Conservation (phyloP, 2,888 invertebrate species). For the Galerucella calmariensis region DNA sequence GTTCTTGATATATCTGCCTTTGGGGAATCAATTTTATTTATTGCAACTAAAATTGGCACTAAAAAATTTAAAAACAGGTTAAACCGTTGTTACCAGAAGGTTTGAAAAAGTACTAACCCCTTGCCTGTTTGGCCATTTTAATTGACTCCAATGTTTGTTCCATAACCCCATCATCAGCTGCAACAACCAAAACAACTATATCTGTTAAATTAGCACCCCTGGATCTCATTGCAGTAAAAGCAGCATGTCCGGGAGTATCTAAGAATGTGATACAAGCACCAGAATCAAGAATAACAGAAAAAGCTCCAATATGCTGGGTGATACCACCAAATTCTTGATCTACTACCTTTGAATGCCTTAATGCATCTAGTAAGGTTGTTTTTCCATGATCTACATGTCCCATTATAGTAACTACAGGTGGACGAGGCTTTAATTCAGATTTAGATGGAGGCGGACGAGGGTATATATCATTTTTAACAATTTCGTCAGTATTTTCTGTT, state of each 20-base stretch:
- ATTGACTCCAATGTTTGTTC: conserved; percentile 96
- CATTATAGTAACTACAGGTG: conserved; percentile 98
- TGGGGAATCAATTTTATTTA: conserved; percentile 97
- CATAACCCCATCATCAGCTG: conserved; percentile 99
- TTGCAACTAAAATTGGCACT: conserved; percentile 96
- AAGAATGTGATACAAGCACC: conserved; percentile 90
- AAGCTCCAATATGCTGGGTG: conserved; percentile 99
- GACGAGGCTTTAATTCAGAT: conserved; percentile 76
- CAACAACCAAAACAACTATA: conserved; percentile 94
- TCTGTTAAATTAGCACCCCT: conserved; percentile 96
- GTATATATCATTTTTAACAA: conserved; percentile 64
- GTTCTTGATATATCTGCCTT: conserved; percentile 88
- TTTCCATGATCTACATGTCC: conserved; percentile 99
- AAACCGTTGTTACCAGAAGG: neutral
- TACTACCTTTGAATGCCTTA: conserved; percentile 87
- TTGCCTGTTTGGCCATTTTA: conserved; percentile 81
- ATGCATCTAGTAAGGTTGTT: conserved; percentile 92
- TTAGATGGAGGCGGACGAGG: conserved; percentile 75
- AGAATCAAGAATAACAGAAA: conserved; percentile 77
- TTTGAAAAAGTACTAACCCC: conserved; percentile 66
- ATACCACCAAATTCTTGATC: conserved; percentile 97
- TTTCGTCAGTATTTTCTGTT: conserved; percentile 44
- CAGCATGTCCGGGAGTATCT: conserved; percentile 99
- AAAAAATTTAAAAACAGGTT: conserved; percentile 60
- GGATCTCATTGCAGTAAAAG: conserved; percentile 92